Evolutionary conservation across 1,140 invertebrate species (phyloP).

Genomic region (Drosophila tropicalis): DNA sequence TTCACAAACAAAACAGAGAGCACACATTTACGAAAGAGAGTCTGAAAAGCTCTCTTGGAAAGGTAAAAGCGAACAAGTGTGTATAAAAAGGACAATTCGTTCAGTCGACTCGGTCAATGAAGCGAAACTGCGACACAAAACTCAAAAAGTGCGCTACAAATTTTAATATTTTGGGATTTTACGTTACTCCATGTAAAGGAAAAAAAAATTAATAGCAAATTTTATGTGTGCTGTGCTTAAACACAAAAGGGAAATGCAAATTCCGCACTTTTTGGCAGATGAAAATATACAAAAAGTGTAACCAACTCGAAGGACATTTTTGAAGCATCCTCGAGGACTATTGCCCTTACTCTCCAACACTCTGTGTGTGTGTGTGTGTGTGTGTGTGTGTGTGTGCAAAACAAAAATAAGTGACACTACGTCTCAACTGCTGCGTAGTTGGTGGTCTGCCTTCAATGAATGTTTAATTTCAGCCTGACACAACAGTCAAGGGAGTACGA

Average conservation of each 20-base stretch:
- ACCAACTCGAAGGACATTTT: conserved; percentile 31
- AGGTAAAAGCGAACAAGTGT: conserved; percentile 81
- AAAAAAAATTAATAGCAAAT: conserved; percentile 13
- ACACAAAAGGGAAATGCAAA: not conserved
- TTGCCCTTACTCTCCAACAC: conserved; percentile 22
- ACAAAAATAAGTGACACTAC: conserved; percentile 40
- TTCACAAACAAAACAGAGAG: conserved; percentile 21
- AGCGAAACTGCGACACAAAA: conserved; percentile 65
- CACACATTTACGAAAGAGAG: conserved; percentile 6
- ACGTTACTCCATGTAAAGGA: conserved; percentile 2
- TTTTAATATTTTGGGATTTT: conserved; percentile 30
- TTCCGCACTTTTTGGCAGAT: not conserved
- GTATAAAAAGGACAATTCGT: conserved; percentile 81
- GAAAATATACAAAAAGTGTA: not conserved
- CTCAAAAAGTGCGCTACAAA: conserved; percentile 49
- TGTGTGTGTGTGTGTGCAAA: conserved; percentile 29
- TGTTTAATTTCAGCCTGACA: conserved; percentile 34
- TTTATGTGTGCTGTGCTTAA: not conserved
- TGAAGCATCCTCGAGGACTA: conserved; percentile 44
- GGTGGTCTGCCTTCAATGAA: conserved; percentile 33
- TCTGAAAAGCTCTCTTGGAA: conserved; percentile 15
- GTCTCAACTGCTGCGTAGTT: conserved; percentile 65
- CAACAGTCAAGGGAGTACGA: conserved; percentile 28
- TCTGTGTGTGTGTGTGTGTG: conserved; percentile 17
- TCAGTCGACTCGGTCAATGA: conserved; percentile 75